Evolutionary conservation across 2,888 invertebrate species (phyloP).

Genomic region (Leucophenga montana): DNA sequence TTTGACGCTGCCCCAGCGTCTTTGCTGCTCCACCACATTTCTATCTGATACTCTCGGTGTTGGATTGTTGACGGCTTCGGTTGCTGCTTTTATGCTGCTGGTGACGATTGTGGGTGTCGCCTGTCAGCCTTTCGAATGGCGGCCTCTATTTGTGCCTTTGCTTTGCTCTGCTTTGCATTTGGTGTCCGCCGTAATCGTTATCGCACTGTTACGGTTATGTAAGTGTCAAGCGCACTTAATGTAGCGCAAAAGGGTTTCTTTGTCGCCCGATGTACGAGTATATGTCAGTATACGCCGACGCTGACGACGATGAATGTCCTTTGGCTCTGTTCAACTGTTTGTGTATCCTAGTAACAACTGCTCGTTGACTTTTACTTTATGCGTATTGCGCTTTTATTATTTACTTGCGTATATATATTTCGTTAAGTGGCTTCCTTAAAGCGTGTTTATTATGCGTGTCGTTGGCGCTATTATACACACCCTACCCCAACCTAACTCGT

Average conservation of each 20-base stretch:
- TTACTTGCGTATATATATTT: neutral
- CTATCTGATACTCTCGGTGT: neutral
- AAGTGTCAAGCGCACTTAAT: constrained; percentile 66
- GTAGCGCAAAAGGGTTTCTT: constrained; percentile 17
- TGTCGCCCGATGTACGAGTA: neutral
- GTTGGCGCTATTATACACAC: neutral
- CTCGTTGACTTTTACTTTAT: constrained; percentile 59
- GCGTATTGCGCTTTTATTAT: constrained; percentile 31
- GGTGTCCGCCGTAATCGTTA: constrained; percentile 63
- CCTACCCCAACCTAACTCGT: no score
- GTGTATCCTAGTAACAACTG: constrained; percentile 44
- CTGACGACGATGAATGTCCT: neutral
- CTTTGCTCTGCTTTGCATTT: constrained; percentile 31
- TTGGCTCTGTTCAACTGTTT: neutral
- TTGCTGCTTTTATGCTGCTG: neutral
- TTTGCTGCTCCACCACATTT: neutral
- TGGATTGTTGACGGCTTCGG: neutral
- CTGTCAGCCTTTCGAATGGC: no score
- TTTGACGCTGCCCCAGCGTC: neutral
- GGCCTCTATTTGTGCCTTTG: constrained; percentile 46
- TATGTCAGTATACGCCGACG: no score
- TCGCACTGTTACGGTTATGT: constrained; percentile 69
- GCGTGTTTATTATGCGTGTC: constrained; percentile 24
- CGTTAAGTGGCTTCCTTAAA: constrained; percentile 11
- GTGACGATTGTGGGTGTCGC: no score